Evolutionary conservation across 1,140 invertebrate genomes (phyloP).

Genomic region (Drosophila burlai): DNA sequence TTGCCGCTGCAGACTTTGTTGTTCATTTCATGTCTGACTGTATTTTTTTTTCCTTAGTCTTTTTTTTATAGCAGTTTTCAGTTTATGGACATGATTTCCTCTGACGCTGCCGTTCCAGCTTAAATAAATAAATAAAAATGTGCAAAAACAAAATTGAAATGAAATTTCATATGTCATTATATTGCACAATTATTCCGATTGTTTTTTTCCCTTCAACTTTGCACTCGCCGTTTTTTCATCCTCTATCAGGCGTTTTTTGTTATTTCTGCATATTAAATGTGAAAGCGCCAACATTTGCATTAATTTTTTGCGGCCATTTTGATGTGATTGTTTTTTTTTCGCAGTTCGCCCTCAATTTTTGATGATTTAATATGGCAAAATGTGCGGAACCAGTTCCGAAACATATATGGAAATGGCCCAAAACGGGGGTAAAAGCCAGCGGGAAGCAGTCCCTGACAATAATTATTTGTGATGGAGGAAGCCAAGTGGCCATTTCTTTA

Average conservation of each 20-base stretch:
- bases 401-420: slow-evolving; percentile 10
- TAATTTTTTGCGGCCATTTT: slow-evolving; percentile 47
- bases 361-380: slow-evolving; percentile 46
- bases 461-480: slow-evolving; percentile 39
- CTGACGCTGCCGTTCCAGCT: slow-evolving; percentile 23
- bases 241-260: slow-evolving; percentile 20
- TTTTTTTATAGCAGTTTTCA: slow-evolving; percentile 38
- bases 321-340: slow-evolving; percentile 30
- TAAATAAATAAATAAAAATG: slow-evolving; percentile 40
- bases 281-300: slow-evolving; percentile 53
- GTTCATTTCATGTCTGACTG: slow-evolving; percentile 27
- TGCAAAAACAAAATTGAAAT: slow-evolving; percentile 61
- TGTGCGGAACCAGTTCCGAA: slow-evolving; percentile 33
- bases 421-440: neutral
- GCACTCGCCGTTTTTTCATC: slow-evolving; percentile 14
- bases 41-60: neutral
- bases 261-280: slow-evolving; percentile 51
- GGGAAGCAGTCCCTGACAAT: slow-evolving; percentile 21
- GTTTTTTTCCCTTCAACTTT: slow-evolving; percentile 32
- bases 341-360: slow-evolving; percentile 15
- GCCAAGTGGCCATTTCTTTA: slow-evolving; percentile 45
- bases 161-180: slow-evolving; percentile 65
- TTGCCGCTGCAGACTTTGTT: slow-evolving; percentile 20
- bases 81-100: slow-evolving; percentile 63
- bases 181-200: slow-evolving; percentile 46